Evolutionary conservation across 2,113 vertebrate genomes (phyloP), one percentile per base, ranked within the genome.

Genomic region (Labrus mixtus): DNA sequence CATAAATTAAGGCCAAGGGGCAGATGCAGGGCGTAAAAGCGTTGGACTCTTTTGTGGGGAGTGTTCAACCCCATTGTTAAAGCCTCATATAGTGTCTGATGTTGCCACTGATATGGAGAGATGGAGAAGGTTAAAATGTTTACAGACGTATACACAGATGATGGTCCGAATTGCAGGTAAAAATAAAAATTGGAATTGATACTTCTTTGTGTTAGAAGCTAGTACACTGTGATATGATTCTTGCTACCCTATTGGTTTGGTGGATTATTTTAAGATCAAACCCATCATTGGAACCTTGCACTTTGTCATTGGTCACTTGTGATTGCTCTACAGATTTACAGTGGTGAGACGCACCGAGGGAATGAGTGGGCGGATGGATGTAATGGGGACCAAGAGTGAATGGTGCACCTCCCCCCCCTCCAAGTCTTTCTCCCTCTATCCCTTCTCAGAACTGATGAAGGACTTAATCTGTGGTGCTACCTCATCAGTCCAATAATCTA

Each of bases 401-500:
- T 56, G 77, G 57, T 50, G 61, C 71, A 62, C 64, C 70, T 53
- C 64, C 70, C 29, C 41, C 70, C 48, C 64, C 70, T 23, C 41
- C 60, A n/a, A 1, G 20, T 39, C 62, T 68, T 45, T 61, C 67
- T 46, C 53, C 68, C 73, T 25, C 82, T 73, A 22, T 25, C 74
- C 74, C 62, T 63, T 15, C 70, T 71, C 72, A 89, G 79, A 87
- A 93, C 76, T 88, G 85, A 93, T 91, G 85, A 88, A 84, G 81
- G 76, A 83, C 85, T 88, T 92, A 87, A 93, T 92, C 86, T 86
- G 36, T 62, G 73, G 77, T 81, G 91, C 79, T 87, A 87, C 82
- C 87, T 92, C 90, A 92, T 94, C 91, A 91, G 87, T 92, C 88
- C 88, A 84, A 85, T 88, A 76, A 87, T 88, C 78, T 87, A 91